Evolutionary conservation across 2,797 vertebrate genomes (phyloP).

Genomic region (Oceanodroma leucorhoa): DNA sequence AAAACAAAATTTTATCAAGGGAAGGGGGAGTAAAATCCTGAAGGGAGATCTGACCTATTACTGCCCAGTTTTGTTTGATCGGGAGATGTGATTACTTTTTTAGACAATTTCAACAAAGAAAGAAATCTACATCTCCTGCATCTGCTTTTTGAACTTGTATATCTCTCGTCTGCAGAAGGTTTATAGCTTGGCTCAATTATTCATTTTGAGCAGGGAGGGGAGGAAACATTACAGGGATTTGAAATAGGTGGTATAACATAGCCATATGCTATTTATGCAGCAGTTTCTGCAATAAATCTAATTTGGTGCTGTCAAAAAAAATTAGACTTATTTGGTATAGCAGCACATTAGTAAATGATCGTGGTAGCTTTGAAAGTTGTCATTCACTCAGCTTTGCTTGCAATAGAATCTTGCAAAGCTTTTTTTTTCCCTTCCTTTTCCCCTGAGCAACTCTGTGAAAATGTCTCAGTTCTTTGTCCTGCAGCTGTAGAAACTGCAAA

Average conservation of each 20-base stretch:
- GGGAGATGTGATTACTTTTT: background rate
- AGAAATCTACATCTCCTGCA: constrained; percentile 32
- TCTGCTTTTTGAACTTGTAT: constrained; percentile 69
- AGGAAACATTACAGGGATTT: constrained; percentile 71
- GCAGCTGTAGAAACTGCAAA: constrained; percentile 61
- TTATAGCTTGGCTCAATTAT: constrained; percentile 75
- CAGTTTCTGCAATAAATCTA: constrained; percentile 82
- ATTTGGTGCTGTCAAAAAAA: constrained; percentile 80
- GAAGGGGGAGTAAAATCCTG: background rate
- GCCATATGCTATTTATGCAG: constrained; percentile 83
- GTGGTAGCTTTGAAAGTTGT: constrained; percentile 77
- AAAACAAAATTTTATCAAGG: background rate
- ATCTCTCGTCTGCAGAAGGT: constrained; percentile 60
- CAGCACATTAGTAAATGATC: constrained; percentile 79
- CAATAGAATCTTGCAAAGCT: constrained; percentile 50
- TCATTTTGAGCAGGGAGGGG: constrained; percentile 67
- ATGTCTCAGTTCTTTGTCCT: constrained; percentile 72
- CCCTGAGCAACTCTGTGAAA: constrained; percentile 51
- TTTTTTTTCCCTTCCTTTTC: background rate
- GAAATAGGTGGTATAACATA: constrained; percentile 80
- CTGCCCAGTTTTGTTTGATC: background rate
- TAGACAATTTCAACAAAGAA: constrained; percentile 42
- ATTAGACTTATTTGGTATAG: constrained; percentile 80
- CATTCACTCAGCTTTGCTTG: constrained; percentile 71
- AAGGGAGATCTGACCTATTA: background rate